phyloP scores from a whole-genome alignment of 2,797 vertebrate species.

The Tarsius wallacei region DNA sequence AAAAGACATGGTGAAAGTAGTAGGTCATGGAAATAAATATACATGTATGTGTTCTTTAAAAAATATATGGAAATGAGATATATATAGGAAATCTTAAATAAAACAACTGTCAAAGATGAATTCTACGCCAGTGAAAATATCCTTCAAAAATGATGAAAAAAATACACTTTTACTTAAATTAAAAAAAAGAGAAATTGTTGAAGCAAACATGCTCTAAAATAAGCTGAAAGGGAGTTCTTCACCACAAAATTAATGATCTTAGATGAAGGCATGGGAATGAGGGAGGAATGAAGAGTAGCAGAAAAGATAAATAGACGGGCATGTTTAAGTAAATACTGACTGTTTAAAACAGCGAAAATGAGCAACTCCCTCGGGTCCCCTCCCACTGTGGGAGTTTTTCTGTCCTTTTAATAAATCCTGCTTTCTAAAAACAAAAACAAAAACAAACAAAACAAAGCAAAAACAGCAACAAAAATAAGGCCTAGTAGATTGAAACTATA shows the following conservation, averaged over 20 bases:
- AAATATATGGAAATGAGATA: neutral
- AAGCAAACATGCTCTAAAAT: neutral
- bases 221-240: neutral
- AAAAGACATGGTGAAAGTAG: slow-evolving; percentile 14
- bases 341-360: neutral
- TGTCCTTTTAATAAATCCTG: too few species aligned
- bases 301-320: neutral
- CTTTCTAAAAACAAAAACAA: too few species aligned
- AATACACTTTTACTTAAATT: slow-evolving; percentile 33
- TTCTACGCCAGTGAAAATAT: neutral
- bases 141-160: neutral
- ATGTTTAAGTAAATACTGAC: neutral
- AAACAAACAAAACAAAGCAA: too few species aligned
- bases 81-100: neutral
- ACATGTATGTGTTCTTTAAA: too few species aligned
- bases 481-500: neutral
- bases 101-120: slow-evolving; percentile 7
- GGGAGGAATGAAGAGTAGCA: neutral
- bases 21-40: neutral
- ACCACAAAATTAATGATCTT: slow-evolving; percentile 21
- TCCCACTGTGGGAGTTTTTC: too few species aligned
- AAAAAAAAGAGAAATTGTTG: slow-evolving; percentile 6
- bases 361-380: too few species aligned
- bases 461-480: neutral
- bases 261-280: neutral